These are phyloP conservation scores for Camponotus fellah DNA, from an alignment of 2,888 invertebrate species.

Conservation along the genomic window DNA sequence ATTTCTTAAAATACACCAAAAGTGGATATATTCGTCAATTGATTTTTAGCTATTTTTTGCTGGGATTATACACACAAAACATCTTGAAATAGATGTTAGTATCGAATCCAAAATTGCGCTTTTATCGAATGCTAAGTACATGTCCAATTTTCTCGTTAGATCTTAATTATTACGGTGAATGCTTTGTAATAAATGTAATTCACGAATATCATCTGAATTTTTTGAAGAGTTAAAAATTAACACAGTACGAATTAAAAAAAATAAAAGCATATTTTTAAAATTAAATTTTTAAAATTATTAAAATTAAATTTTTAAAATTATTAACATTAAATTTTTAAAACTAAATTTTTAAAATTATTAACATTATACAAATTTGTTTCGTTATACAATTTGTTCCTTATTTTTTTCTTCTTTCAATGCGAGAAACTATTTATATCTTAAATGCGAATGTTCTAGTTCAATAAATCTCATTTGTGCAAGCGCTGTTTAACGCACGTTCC, in stretches of 20 bases:
- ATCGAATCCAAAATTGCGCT: neutral
- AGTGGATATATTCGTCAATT: too few species aligned
- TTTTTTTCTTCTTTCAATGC: neutral
- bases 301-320: neutral
- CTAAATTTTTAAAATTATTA: neutral
- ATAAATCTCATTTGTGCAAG: neutral
- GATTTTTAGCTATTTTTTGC: too few species aligned
- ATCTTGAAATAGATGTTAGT: neutral
- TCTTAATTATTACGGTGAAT: neutral
- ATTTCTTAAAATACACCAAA: too few species aligned
- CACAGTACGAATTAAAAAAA: neutral
- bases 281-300: neutral
- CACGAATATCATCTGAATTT: neutral
- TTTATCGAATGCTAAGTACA: neutral
- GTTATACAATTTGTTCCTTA: too few species aligned
- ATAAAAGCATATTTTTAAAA: neutral
- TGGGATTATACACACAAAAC: neutral
- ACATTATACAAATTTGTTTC: neutral
- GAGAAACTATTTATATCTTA: constrained; percentile 11
- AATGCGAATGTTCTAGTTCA: neutral
- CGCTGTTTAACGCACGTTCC: constrained; percentile 41
- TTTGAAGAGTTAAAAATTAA: neutral
- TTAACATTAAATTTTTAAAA: too few species aligned
- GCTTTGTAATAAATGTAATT: neutral
- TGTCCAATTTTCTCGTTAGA: neutral